These are phyloP conservation scores for Bombus pyrosoma DNA, from an alignment of 1,140 invertebrate species.

Conservation along the genomic window DNA sequence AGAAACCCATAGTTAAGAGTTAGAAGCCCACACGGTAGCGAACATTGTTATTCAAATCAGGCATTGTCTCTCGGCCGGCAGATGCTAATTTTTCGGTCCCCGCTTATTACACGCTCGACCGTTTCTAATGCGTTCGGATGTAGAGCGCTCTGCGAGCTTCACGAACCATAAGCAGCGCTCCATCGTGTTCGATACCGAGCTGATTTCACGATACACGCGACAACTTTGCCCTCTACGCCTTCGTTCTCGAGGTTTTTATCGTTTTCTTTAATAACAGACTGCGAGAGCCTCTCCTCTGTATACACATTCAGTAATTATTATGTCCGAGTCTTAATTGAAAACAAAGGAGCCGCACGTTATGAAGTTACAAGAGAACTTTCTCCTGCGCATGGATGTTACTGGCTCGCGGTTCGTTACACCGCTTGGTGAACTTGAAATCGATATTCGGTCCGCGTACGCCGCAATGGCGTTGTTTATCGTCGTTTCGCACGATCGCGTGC, in stretches of 20 bases:
- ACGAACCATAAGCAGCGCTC: conserved; percentile 11
- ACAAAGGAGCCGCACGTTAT: conserved; percentile 56
- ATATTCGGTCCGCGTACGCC: conserved; percentile 37
- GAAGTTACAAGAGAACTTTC: conserved; percentile 48
- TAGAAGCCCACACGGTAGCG: conserved; percentile 82
- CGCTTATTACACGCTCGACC: conserved; percentile 78
- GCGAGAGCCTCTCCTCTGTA: conserved; percentile 13
- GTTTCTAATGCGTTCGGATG: conserved; percentile 78
- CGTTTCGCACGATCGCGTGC: conserved; percentile 15
- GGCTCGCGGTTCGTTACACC: conserved; percentile 4
- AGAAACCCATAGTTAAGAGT: conserved; percentile 70
- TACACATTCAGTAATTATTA: conserved; percentile 32
- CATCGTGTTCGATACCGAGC: conserved; percentile 21
- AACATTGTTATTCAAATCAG: conserved; percentile 82
- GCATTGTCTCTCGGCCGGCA: conserved; percentile 76
- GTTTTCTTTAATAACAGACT: conserved; percentile 37
- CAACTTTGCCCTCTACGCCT: neutral
- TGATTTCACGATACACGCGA: neutral
- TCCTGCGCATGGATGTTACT: conserved; percentile 8
- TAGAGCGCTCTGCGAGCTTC: conserved; percentile 66
- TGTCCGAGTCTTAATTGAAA: conserved; percentile 45
- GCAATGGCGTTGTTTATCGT: conserved; percentile 37
- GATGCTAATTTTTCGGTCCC: conserved; percentile 79
- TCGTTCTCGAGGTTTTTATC: neutral
- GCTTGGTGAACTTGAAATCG: conserved; percentile 28